Evolutionary conservation across 2,888 invertebrate species (phyloP).

Genomic region (Anodontia alba): DNA sequence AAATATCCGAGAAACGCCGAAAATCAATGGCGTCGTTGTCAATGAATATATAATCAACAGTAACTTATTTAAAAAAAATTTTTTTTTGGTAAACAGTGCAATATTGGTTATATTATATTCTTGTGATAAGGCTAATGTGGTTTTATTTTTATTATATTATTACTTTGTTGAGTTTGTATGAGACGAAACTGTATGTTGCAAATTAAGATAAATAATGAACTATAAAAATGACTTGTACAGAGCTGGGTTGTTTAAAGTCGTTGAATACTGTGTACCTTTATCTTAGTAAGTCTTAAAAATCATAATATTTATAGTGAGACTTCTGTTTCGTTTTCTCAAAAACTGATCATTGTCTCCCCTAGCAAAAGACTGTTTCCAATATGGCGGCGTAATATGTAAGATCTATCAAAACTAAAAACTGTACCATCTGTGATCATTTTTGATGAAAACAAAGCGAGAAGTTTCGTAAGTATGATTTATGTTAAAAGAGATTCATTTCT

Average conservation of each 20-base stretch:
- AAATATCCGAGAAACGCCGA: background rate
- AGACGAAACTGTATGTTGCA: conserved; percentile 15
- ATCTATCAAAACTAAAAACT: background rate
- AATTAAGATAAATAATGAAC: background rate
- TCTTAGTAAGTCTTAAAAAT: conserved; percentile 4
- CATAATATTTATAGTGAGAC: background rate
- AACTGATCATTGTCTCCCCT: background rate
- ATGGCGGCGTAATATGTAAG: conserved; percentile 10
- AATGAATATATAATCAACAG: background rate
- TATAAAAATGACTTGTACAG: conserved; percentile 47
- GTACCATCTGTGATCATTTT: background rate
- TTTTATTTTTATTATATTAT: conserved; percentile 15
- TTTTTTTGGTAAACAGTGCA: background rate
- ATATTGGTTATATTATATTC: conserved; percentile 1
- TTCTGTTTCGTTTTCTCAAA: conserved; percentile 8
- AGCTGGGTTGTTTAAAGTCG: conserved; percentile 58
- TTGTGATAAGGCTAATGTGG: conserved; percentile 13
- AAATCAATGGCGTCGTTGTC: background rate
- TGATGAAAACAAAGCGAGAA: background rate
- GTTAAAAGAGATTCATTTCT: background rate
- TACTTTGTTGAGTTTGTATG: conserved; percentile 1
- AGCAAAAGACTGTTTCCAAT: background rate
- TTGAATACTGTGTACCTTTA: conserved; percentile 32
- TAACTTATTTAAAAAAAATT: background rate
- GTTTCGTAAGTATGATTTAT: background rate